phyloP scores from a whole-genome alignment of 2,888 invertebrate species.

The Epirrhoe alternata region DNA sequence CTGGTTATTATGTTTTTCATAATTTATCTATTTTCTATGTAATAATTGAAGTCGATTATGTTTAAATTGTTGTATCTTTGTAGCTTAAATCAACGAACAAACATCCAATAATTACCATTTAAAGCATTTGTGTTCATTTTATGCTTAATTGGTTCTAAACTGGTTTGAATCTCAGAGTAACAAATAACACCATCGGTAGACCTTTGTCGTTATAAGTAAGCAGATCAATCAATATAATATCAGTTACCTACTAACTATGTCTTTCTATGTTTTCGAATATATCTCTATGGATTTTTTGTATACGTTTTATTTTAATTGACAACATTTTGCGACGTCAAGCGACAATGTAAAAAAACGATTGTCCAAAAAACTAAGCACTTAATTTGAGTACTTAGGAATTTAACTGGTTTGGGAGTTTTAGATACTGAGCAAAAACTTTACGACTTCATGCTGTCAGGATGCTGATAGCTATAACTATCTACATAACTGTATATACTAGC shows the following conservation, averaged over 20 bases:
- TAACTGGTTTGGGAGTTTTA: conserved; percentile 16
- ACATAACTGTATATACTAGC: not conserved
- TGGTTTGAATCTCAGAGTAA: not conserved
- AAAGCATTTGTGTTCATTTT: not conserved
- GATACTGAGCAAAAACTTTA: conserved; percentile 16
- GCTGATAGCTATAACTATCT: not conserved
- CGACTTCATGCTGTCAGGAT: not conserved
- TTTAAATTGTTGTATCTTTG: not conserved
- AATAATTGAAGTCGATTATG: too few species aligned
- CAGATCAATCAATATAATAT: not conserved
- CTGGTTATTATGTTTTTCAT: too few species aligned
- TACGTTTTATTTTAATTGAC: conserved; percentile 4
- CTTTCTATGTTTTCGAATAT: conserved; percentile 5
- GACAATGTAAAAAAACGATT: conserved; percentile 12
- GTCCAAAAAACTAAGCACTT: conserved; percentile 7
- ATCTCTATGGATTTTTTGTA: conserved; percentile 4
- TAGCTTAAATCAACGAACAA: not conserved
- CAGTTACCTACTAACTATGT: not conserved
- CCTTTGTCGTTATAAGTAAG: not conserved
- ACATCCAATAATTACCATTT: not conserved
- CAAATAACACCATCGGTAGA: not conserved
- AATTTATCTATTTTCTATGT: too few species aligned
- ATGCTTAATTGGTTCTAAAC: not conserved
- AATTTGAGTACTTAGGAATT: conserved; percentile 8
- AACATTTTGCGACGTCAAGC: conserved; percentile 20